Base-by-base conservation (phyloP, 2,113 vertebrate species). In the Scomber scombrus region DNA sequence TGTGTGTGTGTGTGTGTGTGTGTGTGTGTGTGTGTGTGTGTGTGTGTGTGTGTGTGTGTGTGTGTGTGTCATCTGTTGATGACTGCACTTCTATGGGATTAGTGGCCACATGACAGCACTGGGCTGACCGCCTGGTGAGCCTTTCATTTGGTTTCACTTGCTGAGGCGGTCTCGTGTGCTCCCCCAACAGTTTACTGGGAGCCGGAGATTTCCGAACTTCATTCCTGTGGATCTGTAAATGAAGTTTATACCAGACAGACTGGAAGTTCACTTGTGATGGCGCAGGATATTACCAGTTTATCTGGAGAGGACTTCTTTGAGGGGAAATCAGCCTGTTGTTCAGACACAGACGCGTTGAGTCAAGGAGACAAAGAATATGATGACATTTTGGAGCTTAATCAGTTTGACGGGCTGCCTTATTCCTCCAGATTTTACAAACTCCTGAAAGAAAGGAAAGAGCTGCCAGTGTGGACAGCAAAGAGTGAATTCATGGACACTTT, bases 371-470 rank as follows among this genome's bases (percentile, higher is more conserved):
- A 85, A 56, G 92, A 85, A 19, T 88, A 80, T 16, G 89, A 92
- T 34, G 89, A 92, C 60, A 94, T 93, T 6, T 65, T 99, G 82
- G 96, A 98, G 77, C 94, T 97, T 13, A 99, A 97, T 88, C 96
- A 95, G 71, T 99, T 98, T 43, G 97, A 99, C 45, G 96, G 96
- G 5, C 82, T 99, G 88, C 96, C 97, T 0, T 96, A 96, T 76
- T 98, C 97, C 0, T 98, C 97, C 0, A 95, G 96, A 46, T 98
- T 96, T 58, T 97, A 97, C 5, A 96, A 93, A 68, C 89, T 98
- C n/a, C 69, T 96, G 58, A 95, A 95, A 64, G 96, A 97, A 87
- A 95, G 96, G 79, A 95, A 96, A 52, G 91, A 91, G 12, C 95
- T 98, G 12, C 95, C 96, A 0, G 92, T 97, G 56, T 98, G 96